Evolutionary conservation across 2,797 vertebrate species (phyloP).

Genomic region (Chaenodraco wilsoni): DNA sequence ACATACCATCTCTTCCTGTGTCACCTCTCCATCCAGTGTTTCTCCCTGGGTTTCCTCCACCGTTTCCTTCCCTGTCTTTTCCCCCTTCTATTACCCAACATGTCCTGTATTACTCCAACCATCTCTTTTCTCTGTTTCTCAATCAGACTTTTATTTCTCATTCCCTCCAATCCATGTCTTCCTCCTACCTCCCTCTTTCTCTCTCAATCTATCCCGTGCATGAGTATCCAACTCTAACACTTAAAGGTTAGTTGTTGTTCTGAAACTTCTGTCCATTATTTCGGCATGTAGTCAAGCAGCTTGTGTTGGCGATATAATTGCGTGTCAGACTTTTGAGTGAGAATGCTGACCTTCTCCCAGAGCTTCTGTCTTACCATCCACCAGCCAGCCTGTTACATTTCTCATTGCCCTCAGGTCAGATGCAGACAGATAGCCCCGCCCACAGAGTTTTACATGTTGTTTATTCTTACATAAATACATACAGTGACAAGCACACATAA

Average conservation of each 20-base stretch:
- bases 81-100: not conserved
- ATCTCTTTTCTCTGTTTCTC: conserved; percentile 1
- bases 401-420: conserved; percentile 44
- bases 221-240: conserved; percentile 20
- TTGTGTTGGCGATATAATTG: conserved; percentile 58
- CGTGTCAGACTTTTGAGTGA: conserved; percentile 63
- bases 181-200: not conserved
- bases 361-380: conserved; percentile 44
- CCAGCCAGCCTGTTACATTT: conserved; percentile 46
- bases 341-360: conserved; percentile 67
- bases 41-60: conserved; percentile 20
- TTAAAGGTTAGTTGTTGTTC: conserved; percentile 53
- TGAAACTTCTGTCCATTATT: conserved; percentile 53
- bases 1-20: conserved; percentile 29
- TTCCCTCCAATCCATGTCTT: not conserved
- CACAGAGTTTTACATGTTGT: conserved; percentile 22
- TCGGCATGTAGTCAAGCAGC: conserved; percentile 43
- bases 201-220: conserved; percentile 3
- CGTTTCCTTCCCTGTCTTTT: conserved; percentile 4
- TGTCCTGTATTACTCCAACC: not conserved
- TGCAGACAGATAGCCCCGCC: conserved; percentile 10
- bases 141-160: not conserved
- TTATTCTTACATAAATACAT: conserved; percentile 25
- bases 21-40: conserved; percentile 34
- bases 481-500: not conserved